These are phyloP conservation scores for Andrena praecox DNA, from an alignment of 2,888 invertebrate species.

Conservation along the genomic window DNA sequence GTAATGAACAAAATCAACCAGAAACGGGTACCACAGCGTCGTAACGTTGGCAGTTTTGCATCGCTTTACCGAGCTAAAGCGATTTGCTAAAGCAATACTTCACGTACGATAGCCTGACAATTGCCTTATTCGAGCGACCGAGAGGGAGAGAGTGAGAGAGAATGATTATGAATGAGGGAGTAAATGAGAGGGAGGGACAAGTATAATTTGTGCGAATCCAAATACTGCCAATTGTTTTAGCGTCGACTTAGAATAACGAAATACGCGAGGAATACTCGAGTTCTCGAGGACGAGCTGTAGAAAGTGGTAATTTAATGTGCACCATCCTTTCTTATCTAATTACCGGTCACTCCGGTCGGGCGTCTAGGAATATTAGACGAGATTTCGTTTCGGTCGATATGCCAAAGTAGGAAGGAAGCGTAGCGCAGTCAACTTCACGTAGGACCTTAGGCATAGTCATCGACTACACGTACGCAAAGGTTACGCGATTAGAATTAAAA, in stretches of 20 bases:
- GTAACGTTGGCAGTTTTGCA: conserved; percentile 78
- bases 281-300: conserved; percentile 36
- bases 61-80: conserved; percentile 82
- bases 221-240: conserved; percentile 64
- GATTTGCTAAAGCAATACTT: conserved; percentile 80
- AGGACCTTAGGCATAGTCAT: conserved; percentile 38
- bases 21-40: conserved; percentile 58
- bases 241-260: conserved; percentile 45
- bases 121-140: conserved; percentile 51
- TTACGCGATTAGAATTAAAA: conserved; percentile 19
- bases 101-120: conserved; percentile 59
- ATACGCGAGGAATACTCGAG: conserved; percentile 15
- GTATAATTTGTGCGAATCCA: conserved; percentile 54
- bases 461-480: conserved; percentile 23
- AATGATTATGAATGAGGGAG: neutral
- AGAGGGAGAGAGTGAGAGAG: conserved; percentile 5
- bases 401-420: conserved; percentile 58
- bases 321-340: conserved; percentile 20
- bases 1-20: conserved; percentile 19
- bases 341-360: neutral
- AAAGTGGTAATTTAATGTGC: conserved; percentile 29
- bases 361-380: conserved; percentile 32
- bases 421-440: conserved; percentile 52
- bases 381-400: conserved; percentile 48
- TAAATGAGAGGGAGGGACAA: conserved; percentile 16